These are phyloP conservation scores for Acholoe squamosa DNA, from an alignment of 2,888 invertebrate genomes.

Conservation along the genomic window DNA sequence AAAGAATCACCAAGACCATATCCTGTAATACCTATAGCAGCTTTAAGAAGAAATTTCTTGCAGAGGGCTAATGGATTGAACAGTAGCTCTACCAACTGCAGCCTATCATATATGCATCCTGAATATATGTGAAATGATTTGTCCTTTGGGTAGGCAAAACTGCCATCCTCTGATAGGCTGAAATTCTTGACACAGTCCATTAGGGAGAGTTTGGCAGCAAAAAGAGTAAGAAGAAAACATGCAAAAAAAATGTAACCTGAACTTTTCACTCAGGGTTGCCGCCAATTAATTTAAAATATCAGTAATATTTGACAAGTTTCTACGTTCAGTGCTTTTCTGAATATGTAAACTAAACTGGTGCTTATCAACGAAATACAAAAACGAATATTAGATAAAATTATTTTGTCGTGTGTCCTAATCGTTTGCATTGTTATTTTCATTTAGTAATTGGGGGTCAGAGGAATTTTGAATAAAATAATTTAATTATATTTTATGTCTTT, in stretches of 20 bases:
- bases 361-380: slow-evolving; percentile 53
- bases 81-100: background rate
- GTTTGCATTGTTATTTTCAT: slow-evolving; percentile 46
- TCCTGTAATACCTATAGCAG: background rate
- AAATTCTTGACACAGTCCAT: slow-evolving; percentile 15
- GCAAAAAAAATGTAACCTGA: slow-evolving; percentile 59
- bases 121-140: background rate
- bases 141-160: background rate
- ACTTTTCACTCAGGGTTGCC: slow-evolving; percentile 60
- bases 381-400: slow-evolving; percentile 40
- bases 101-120: background rate
- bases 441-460: slow-evolving; percentile 13
- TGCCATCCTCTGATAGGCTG: background rate
- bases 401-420: slow-evolving; percentile 52
- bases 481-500: slow-evolving; percentile 42
- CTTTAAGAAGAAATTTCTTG: background rate
- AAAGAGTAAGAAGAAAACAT: slow-evolving; percentile 60
- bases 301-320: slow-evolving; percentile 52
- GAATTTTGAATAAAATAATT: slow-evolving; percentile 29
- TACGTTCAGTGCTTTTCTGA: slow-evolving; percentile 60
- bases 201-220: slow-evolving; percentile 46
- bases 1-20: too few species aligned
- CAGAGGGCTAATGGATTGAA: slow-evolving; percentile 6
- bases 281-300: slow-evolving; percentile 45
- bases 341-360: slow-evolving; percentile 59